Base-by-base conservation (phyloP, 2,888 invertebrate species). In the Terebella lapidaria region DNA sequence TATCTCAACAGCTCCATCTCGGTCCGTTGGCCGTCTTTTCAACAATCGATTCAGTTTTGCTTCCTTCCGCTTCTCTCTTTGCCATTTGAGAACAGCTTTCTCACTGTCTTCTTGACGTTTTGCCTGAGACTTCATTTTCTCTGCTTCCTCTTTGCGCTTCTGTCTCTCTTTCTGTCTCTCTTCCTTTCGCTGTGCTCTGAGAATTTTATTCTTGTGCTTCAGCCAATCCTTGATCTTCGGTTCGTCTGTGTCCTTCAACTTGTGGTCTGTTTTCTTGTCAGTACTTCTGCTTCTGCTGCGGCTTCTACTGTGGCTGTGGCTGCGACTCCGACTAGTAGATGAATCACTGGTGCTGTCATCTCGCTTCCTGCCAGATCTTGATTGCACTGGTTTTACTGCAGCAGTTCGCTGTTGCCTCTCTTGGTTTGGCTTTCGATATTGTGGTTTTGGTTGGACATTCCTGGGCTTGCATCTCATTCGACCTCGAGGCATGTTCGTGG, bases 191-290 rank as follows among this genome's bases (percentile, higher is more conserved):
- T 59, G 49, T 30, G 51, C n/a, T 28, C 56, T 61, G 10, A 55
- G 24, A 2, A 59, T 26, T 55, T 49, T 20, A 47, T 61, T 59
- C 26, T 61, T 61, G 42, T 59, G 20, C 27, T 61, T 49, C 25
- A 61, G 52, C 61, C 61, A 61, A 18, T 47, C 46, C 25, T 49
- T 27, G 2, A 61, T 27, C 27, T 58, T 52, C 22, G 47, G 35
- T 29, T 56, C 59, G 42, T 35, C 30, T 4, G 56, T 61, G 53
- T 47, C 26, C 3, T 56, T 49, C 3, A 59, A 29, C 2, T 49
- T 20, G 26, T 56, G 47, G 27, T 59, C 56, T 3, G 58, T 35
- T 24, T 15, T 1, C 18, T 42, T 10, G n/a, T 15, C 24, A 10
- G 10, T 22, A 24, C 24, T 49, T 22, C 18, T 10, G 24, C 49